A percentile compares a stretch with the other conserved stretches of the same genome.
These are phyloP conservation scores for Holothuria scabra DNA, from an alignment of 53 echinoderm and acorn worm species.

Conservation along the genomic window DNA sequence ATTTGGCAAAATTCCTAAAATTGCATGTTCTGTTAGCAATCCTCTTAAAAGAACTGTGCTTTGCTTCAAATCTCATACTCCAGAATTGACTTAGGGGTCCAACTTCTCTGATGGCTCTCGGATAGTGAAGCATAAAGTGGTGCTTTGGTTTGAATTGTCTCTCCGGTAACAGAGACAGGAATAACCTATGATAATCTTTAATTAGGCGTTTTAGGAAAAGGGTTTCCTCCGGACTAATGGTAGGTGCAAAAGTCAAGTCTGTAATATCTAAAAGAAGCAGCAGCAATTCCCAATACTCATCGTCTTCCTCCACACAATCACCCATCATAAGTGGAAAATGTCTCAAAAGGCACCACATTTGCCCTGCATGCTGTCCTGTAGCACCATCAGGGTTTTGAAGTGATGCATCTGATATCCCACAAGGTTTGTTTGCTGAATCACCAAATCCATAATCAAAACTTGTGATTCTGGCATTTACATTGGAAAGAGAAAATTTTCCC, in stretches of 20 bases:
- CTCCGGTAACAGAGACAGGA: neutral
- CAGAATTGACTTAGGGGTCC: slow-evolving; percentile 11
- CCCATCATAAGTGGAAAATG: slow-evolving; percentile 59
- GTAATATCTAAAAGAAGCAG: slow-evolving; percentile 44
- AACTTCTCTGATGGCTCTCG: slow-evolving; percentile 1
- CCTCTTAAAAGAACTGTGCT: slow-evolving; percentile 29
- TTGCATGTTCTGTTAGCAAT: slow-evolving; percentile 38
- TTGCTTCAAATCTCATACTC: slow-evolving; percentile 33
- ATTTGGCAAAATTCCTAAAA: slow-evolving; percentile 46
- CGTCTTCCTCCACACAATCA: slow-evolving; percentile 56
- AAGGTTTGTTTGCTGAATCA: slow-evolving; percentile 57
- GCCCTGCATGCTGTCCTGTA: slow-evolving; percentile 33
- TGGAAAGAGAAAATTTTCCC: slow-evolving; percentile 43
- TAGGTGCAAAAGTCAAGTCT: slow-evolving; percentile 49
- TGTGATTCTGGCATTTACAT: slow-evolving; percentile 37
- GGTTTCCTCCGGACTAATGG: slow-evolving; percentile 34
- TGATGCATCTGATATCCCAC: slow-evolving; percentile 14
- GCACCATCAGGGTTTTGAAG: slow-evolving; percentile 55
- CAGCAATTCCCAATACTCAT: slow-evolving; percentile 44
- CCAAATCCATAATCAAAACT: slow-evolving; percentile 49
- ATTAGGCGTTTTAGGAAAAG: slow-evolving; percentile 55
- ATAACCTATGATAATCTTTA: slow-evolving; percentile 49
- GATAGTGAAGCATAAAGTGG: slow-evolving; percentile 19
- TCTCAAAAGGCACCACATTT: slow-evolving; percentile 68
- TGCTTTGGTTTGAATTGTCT: slow-evolving; percentile 12